phyloP scores from a whole-genome alignment of 2,113 vertebrate species.

The Gavia stellata region DNA sequence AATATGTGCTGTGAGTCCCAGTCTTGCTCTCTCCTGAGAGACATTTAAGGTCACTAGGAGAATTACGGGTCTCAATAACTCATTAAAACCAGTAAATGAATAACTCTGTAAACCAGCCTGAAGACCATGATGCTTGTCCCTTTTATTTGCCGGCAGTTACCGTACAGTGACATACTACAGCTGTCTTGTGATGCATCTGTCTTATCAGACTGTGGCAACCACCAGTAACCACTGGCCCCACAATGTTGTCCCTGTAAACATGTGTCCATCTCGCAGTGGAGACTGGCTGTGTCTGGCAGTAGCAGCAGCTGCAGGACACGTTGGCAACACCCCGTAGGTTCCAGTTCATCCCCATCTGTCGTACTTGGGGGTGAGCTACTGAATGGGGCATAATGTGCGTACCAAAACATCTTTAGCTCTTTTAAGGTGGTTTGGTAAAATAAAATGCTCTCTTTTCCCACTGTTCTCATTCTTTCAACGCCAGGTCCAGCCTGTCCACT shows the following conservation, averaged over 20 bases:
- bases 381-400: rapidly evolving
- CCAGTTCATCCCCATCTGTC: not conserved
- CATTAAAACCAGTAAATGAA: not conserved
- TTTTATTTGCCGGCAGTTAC: not conserved
- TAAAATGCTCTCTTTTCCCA: not conserved
- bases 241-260: not conserved
- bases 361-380: not conserved
- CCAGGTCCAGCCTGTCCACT: not conserved
- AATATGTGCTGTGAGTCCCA: not conserved
- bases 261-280: not conserved
- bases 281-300: not conserved
- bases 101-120: not conserved
- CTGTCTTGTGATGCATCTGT: not conserved
- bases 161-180: not conserved
- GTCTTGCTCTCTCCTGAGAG: not conserved
- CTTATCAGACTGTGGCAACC: not conserved
- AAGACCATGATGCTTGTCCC: not conserved
- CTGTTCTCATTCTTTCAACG: not conserved
- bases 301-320: not conserved
- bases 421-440: not conserved
- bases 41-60: not conserved
- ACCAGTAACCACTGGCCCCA: not conserved
- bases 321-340: rapidly evolving
- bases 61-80: not conserved
- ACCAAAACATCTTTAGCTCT: not conserved